Conservation (phyloP, 2,113 vertebrate species). For the Speoplatyrhinus poulsoni region DNA sequence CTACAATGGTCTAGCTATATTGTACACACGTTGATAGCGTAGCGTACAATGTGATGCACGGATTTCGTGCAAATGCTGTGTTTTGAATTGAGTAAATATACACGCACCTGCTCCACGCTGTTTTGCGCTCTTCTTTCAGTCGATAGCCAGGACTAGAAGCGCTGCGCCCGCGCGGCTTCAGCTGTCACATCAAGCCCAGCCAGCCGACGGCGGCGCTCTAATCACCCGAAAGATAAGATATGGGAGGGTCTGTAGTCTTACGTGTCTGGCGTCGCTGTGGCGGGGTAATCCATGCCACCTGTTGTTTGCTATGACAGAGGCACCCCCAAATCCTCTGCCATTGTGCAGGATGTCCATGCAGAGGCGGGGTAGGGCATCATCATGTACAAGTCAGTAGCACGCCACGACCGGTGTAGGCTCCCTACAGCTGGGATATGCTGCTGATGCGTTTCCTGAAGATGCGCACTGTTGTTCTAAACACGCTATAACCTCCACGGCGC, state of each 20-base stretch:
- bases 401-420: slow-evolving; percentile 5
- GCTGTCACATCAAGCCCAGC: slow-evolving; percentile 48
- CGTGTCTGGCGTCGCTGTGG: slow-evolving; percentile 18
- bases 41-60: neutral
- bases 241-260: neutral
- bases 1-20: slow-evolving; percentile 36
- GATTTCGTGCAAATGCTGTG: slow-evolving; percentile 1
- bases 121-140: slow-evolving; percentile 30
- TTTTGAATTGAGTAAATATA: neutral
- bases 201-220: slow-evolving; percentile 45
- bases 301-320: slow-evolving; percentile 56
- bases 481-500: slow-evolving; percentile 27
- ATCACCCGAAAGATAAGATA: slow-evolving; percentile 42
- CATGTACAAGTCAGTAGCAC: slow-evolving; percentile 20
- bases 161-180: slow-evolving; percentile 41
- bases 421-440: slow-evolving; percentile 2
- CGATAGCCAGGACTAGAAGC: slow-evolving; percentile 48
- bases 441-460: slow-evolving; percentile 7
- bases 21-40: slow-evolving; percentile 1
- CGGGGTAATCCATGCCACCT: slow-evolving; percentile 68
- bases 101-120: slow-evolving; percentile 70
- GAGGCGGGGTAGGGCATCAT: slow-evolving; percentile 23
- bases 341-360: slow-evolving; percentile 55
- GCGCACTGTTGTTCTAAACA: slow-evolving; percentile 20
- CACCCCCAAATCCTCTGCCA: slow-evolving; percentile 65